Conservation (phyloP, 2,797 vertebrate genomes). For the Protonibea diacanthus region DNA sequence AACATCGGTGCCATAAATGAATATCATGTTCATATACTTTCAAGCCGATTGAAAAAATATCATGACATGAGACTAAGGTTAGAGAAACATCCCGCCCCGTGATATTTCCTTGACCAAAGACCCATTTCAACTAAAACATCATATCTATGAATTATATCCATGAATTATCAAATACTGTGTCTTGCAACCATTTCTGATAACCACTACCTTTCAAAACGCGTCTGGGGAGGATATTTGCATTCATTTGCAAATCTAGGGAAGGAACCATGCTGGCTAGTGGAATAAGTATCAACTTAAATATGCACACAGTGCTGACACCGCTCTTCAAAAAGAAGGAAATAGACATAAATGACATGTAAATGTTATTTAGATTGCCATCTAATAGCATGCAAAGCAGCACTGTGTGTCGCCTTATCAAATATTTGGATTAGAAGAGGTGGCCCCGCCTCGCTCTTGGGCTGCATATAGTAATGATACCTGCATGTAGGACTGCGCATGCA, state of each 20-base stretch:
- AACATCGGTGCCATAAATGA: background rate
- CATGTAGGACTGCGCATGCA: background rate
- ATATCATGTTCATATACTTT: background rate
- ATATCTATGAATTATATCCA: slow-evolving; percentile 38
- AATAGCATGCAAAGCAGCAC: slow-evolving; percentile 75
- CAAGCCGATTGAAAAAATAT: slow-evolving; percentile 2
- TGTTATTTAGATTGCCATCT: slow-evolving; percentile 82
- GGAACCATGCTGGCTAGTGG: slow-evolving; percentile 71
- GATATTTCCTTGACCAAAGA: slow-evolving; percentile 47
- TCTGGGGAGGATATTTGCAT: slow-evolving; percentile 75
- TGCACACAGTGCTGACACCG: slow-evolving; percentile 67
- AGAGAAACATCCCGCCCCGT: slow-evolving; percentile 14
- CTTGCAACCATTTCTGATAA: slow-evolving; percentile 51
- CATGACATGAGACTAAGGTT: slow-evolving; percentile 23
- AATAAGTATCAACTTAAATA: slow-evolving; percentile 77
- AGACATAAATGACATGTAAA: slow-evolving; percentile 82
- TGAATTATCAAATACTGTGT: slow-evolving; percentile 45
- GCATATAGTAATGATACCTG: slow-evolving; percentile 50
- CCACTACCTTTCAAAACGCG: slow-evolving; percentile 62
- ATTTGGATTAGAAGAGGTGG: slow-evolving; percentile 66
- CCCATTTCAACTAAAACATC: slow-evolving; percentile 47
- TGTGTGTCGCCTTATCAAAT: slow-evolving; percentile 74
- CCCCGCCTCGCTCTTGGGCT: slow-evolving; percentile 51
- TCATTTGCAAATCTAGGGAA: slow-evolving; percentile 75
- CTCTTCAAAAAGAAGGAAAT: slow-evolving; percentile 71